Base-by-base conservation (phyloP, 1,140 invertebrate species). In the Babylonia areolata region DNA sequence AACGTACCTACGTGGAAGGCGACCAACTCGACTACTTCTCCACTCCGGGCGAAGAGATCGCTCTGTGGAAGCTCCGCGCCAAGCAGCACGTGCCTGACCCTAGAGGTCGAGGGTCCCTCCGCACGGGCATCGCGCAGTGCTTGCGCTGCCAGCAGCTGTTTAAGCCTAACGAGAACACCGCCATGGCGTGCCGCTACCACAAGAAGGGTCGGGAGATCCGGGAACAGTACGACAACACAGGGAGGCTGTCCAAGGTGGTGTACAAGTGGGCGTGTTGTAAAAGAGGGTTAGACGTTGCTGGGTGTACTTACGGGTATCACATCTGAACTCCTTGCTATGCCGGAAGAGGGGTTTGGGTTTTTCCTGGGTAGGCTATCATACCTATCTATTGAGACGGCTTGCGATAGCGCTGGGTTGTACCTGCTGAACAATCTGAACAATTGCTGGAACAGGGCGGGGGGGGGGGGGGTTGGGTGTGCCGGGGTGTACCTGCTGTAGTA, bases 111-210 rank as follows among this genome's bases (percentile, higher is more conserved):
- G 71, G 42, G 35, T 42, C 37, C 35, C 17, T 40, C 3, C n/a
- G 86, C 12, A 78, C 54, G 97, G 97, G 94, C 93, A 95, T 94
- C 20, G 83, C 88, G 9, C 89, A 95, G 95, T 94, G 89, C 80
- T 85, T 91, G 35, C 80, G 91, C 9, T 92, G 91, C 86, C 89
- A 91, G 46, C 87, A 88, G 78, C 87, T 92, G 35, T 92, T 91
- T 75, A 89, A 90, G 51, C 87, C 83, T 1, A 82, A 84, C 12
- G 91, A 92, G 73, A 92, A 92, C 86, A 89, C 88, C 40, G 82
- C 81, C 39, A 89, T 89, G 85, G 88, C 91, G 17, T 92, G 91
- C 64, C 87, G 88, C 28, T 92, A 84, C 75, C 91, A 92, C 87
- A 89, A 88, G 37, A 91, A 91, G 81, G 91, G 90, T 2, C 46